phyloP scores from a whole-genome alignment of 2,797 vertebrate genomes.

The Sebastes trivittatus region DNA sequence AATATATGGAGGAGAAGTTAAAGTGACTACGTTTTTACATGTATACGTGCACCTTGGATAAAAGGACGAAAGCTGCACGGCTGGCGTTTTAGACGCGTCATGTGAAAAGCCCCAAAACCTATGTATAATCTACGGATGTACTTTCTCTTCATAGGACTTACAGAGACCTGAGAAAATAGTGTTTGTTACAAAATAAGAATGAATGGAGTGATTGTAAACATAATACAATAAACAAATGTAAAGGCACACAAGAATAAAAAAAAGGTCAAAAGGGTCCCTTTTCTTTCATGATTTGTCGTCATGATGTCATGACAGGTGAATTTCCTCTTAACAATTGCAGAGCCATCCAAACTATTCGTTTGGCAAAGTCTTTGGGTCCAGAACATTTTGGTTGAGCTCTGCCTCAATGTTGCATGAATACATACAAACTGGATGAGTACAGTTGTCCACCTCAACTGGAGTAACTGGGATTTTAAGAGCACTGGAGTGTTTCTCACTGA shows the following conservation, averaged over 20 bases:
- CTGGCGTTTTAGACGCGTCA: too few relatives aligned
- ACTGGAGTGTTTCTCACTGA: neutral
- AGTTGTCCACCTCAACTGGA: neutral
- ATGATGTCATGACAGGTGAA: neutral
- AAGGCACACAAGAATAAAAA: neutral
- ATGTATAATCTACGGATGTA: neutral
- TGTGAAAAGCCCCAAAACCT: neutral
- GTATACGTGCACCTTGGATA: too few relatives aligned
- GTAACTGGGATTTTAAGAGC: neutral
- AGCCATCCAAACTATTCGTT: neutral
- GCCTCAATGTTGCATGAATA: neutral
- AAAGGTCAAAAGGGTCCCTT: neutral
- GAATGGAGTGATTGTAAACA: slow-evolving; percentile 23
- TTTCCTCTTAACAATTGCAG: neutral
- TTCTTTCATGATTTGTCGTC: neutral
- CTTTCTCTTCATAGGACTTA: neutral
- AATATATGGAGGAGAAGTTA: too few relatives aligned
- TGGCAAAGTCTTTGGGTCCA: neutral
- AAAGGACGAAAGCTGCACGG: too few relatives aligned
- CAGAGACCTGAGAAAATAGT: neutral
- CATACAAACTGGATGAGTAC: neutral
- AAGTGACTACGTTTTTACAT: too few relatives aligned
- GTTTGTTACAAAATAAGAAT: too few relatives aligned
- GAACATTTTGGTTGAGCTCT: neutral
- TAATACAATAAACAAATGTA: slow-evolving; percentile 19